phyloP scores from a whole-genome alignment of 2,888 invertebrate species.

The Cryptus armator region DNA sequence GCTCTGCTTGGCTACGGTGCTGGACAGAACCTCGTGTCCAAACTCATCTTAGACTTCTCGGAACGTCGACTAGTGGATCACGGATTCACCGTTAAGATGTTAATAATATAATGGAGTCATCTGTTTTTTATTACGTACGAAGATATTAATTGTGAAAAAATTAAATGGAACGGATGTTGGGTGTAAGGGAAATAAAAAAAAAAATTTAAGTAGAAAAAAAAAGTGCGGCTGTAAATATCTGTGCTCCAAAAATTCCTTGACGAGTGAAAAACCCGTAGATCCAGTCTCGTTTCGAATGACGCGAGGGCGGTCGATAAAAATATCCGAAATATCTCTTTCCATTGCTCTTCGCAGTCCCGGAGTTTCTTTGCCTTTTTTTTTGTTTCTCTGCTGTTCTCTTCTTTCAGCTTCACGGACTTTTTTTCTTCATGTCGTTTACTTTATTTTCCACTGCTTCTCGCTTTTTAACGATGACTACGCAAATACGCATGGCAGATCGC shows the following conservation, averaged over 20 bases:
- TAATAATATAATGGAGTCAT: constrained; percentile 13
- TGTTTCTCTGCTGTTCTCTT: background rate
- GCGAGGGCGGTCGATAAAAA: constrained; percentile 65
- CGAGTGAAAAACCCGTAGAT: constrained; percentile 50
- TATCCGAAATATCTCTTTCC: constrained; percentile 50
- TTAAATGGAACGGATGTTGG: constrained; percentile 2
- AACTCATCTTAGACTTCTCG: constrained; percentile 60
- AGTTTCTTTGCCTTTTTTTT: constrained; percentile 18
- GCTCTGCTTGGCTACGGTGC: constrained; percentile 21
- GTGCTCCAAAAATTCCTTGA: constrained; percentile 42
- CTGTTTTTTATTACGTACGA: constrained; percentile 18
- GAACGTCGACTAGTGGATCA: constrained; percentile 53
- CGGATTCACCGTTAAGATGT: constrained; percentile 8
- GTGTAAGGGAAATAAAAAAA: background rate
- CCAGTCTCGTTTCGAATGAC: constrained; percentile 60
- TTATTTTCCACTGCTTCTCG: constrained; percentile 18
- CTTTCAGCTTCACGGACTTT: constrained; percentile 8
- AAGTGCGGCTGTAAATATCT: constrained; percentile 35
- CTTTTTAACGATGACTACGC: constrained; percentile 45
- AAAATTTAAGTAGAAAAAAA: constrained; percentile 12
- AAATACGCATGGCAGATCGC: constrained; percentile 5
- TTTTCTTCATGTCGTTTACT: constrained; percentile 9
- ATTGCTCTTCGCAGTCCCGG: constrained; percentile 14
- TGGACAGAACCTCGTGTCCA: constrained; percentile 46
- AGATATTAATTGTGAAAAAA: constrained; percentile 26